phyloP scores from a whole-genome alignment of 2,888 invertebrate species.

The Asteroscopus sphinx region DNA sequence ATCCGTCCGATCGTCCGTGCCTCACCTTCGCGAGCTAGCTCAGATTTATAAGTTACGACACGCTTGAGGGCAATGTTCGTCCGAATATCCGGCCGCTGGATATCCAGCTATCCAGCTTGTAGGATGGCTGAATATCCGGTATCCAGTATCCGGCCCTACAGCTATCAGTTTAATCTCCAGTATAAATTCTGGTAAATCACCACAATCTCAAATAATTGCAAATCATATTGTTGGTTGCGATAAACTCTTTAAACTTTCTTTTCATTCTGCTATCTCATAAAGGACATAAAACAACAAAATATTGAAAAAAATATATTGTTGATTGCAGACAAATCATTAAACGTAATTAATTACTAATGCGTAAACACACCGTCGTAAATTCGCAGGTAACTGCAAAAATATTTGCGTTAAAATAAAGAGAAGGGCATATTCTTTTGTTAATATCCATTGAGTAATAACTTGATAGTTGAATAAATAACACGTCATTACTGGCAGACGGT shows the following conservation, averaged over 20 bases:
- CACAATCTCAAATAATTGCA: too few species aligned
- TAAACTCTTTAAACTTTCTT: neutral
- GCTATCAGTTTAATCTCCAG: too few species aligned
- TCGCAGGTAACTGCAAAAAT: constrained; percentile 6
- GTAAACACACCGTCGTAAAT: constrained; percentile 8
- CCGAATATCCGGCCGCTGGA: too few species aligned
- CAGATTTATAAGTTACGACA: too few species aligned
- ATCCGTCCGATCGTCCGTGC: too few species aligned
- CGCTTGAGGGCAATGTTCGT: too few species aligned
- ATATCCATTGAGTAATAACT: constrained; percentile 42
- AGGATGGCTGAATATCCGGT: too few species aligned
- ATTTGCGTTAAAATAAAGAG: constrained; percentile 18
- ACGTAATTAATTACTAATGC: constrained; percentile 4
- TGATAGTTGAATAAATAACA: constrained; percentile 55
- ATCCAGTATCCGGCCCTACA: too few species aligned
- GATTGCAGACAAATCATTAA: constrained; percentile 1
- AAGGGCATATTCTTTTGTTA: constrained; percentile 38
- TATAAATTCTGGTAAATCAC: too few species aligned
- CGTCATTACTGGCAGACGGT: constrained; percentile 46
- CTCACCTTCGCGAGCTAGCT: too few species aligned
- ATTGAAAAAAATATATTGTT: neutral
- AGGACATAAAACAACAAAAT: neutral
- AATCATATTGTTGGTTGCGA: too few species aligned
- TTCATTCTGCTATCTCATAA: neutral
- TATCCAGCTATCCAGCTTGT: too few species aligned